These are phyloP conservation scores for Heliconius hermathena DNA, from an alignment of 1,140 invertebrate species.

Conservation along the genomic window DNA sequence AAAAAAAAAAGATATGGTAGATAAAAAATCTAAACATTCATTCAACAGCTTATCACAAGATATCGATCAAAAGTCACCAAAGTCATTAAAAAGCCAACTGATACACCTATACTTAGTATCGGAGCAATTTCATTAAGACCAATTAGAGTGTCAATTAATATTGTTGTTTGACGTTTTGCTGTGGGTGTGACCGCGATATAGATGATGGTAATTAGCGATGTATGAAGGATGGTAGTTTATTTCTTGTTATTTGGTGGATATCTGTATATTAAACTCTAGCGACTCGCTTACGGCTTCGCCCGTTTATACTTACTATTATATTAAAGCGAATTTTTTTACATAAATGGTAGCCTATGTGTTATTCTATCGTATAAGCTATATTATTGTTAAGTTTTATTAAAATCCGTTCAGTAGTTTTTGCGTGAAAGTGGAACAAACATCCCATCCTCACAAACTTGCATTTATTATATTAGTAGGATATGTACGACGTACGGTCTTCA, in stretches of 20 bases:
- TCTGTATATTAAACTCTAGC: not conserved
- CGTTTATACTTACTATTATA: no score
- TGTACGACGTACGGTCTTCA: no score
- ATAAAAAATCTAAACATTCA: not conserved
- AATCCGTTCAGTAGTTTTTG: no score
- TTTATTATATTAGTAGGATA: no score
- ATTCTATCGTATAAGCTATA: no score
- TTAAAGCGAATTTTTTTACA: no score
- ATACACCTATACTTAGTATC: constrained; percentile 20
- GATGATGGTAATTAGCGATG: constrained; percentile 58
- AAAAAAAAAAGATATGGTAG: not conserved
- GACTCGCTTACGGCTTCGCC: no score
- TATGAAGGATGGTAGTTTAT: not conserved
- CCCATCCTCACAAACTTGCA: no score
- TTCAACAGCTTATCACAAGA: not conserved
- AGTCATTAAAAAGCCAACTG: constrained; percentile 37
- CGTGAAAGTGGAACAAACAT: no score
- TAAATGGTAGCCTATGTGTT: no score
- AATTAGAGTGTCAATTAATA: constrained; percentile 65
- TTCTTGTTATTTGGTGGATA: not conserved
- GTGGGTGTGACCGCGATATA: constrained; percentile 48
- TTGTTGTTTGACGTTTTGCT: constrained; percentile 49
- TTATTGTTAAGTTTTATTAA: no score
- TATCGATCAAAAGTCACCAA: not conserved
- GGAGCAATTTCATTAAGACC: constrained; percentile 61